A percentile compares a stretch with the other conserved stretches of the same genome.
These are phyloP conservation scores for Cololabis saira DNA, from an alignment of 2,113 vertebrate species.

Conservation along the genomic window DNA sequence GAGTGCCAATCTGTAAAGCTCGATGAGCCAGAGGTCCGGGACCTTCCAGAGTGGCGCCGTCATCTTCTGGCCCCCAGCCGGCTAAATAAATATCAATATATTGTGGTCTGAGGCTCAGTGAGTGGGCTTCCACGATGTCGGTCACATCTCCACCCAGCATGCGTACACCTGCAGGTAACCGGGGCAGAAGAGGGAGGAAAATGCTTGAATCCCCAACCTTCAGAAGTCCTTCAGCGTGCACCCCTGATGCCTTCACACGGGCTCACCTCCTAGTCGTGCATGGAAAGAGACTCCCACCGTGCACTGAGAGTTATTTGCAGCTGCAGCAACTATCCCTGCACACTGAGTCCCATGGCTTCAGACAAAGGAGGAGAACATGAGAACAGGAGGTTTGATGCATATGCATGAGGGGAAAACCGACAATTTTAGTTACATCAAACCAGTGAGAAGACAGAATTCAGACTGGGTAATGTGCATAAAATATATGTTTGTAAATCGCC, in stretches of 20 bases:
- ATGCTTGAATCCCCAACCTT: slow-evolving; percentile 26
- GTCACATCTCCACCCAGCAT: slow-evolving; percentile 97
- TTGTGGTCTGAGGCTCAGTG: slow-evolving; percentile 90
- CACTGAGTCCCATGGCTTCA: slow-evolving; percentile 95
- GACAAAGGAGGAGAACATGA: slow-evolving; percentile 66
- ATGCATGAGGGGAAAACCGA: slow-evolving; percentile 66
- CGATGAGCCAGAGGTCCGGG: slow-evolving; percentile 90
- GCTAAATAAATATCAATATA: slow-evolving; percentile 95
- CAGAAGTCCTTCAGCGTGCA: slow-evolving; percentile 18
- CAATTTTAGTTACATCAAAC: slow-evolving; percentile 72
- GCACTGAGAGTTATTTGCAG: slow-evolving; percentile 93
- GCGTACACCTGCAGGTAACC: slow-evolving; percentile 86
- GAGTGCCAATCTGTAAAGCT: slow-evolving; percentile 88
- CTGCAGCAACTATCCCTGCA: slow-evolving; percentile 93
- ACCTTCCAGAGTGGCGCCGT: slow-evolving; percentile 93
- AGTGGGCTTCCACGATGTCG: slow-evolving; percentile 93
- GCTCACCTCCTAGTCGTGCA: slow-evolving; percentile 94
- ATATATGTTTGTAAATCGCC: slow-evolving; percentile 67
- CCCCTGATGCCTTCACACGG: slow-evolving; percentile 8
- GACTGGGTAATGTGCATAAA: slow-evolving; percentile 62
- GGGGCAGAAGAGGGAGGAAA: slow-evolving; percentile 15
- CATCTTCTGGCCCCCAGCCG: slow-evolving; percentile 97
- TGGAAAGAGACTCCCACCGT: slow-evolving; percentile 93
- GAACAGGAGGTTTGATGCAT: slow-evolving; percentile 67
- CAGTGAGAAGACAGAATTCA: slow-evolving; percentile 59